Base-by-base conservation (phyloP, 1,140 invertebrate genomes). In the Papilio polyxenes region DNA sequence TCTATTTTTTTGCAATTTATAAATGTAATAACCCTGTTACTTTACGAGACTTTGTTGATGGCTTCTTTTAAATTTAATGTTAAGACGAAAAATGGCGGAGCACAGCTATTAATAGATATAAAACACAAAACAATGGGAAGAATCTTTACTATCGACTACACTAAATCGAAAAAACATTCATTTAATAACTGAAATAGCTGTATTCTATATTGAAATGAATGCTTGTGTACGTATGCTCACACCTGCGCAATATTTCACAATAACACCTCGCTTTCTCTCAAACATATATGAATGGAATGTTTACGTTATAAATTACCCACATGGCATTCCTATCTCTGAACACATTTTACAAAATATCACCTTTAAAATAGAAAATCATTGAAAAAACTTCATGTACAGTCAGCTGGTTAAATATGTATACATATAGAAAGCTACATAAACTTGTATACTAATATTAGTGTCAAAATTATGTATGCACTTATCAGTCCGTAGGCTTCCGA, bases 201-300 rank as follows among this genome's bases (percentile, higher is more conserved):
- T 31, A 31, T 31, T 31, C 23, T 31, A 31, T 31, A 31, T 31
- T 31, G 31, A 31, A 59, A 6, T 56, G n/a, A 1, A 53, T 53
- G 10, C 40, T 6, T 44, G 7, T 7, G 40, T 65, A 65, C 4
- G 37, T 72, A 72, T 72, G 31, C 31, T 72, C 65, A 37, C 65
- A 72, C 75, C 75, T 77, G 75, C 23, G 44, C n/a, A 77, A 56
- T 77, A 77, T 77, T 77, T 77, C 75, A 53, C 49, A 77, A 77
- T 72, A 72, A 37, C 65, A 31, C 6, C 13, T 37, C 31, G 31
- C 65, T 72, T 72, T 72, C 65, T 72, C 74, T 75, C 40, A 75
- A 48, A 75, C 8, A 74, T 44, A 53, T 23, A 56, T 31, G 48
- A 23, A 77, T 37, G 75, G 75, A 77, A 77, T 77, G 49, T 53